A percentile compares a stretch with the other conserved stretches of the same genome.
phyloP scores from a whole-genome alignment of 2,888 invertebrate species.

The Leptinotarsa tumamoca region DNA sequence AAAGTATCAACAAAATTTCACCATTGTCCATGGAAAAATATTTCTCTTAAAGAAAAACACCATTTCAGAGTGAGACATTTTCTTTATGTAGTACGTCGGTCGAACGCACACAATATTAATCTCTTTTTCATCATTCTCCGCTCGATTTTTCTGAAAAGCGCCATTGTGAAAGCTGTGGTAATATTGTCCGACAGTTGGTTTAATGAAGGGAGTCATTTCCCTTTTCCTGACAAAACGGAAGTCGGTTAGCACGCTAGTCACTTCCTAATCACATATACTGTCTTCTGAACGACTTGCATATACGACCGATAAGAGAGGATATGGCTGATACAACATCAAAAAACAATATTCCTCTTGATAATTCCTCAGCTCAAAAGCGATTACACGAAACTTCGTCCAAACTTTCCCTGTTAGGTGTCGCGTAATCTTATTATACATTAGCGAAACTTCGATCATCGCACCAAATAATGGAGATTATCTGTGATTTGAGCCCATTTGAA shows the following conservation, averaged over 20 bases:
- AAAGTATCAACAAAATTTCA: too few species aligned
- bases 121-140: constrained; percentile 12
- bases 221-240: constrained; percentile 53
- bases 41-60: too few species aligned
- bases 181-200: constrained; percentile 37
- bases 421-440: constrained; percentile 35
- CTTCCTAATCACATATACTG: constrained; percentile 55
- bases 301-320: constrained; percentile 47
- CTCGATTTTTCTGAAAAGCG: neutral
- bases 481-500: constrained; percentile 32
- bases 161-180: constrained; percentile 27
- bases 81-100: too few species aligned
- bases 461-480: constrained; percentile 35
- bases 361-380: constrained; percentile 24
- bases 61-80: too few species aligned
- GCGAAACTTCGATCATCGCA: constrained; percentile 30
- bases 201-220: constrained; percentile 54
- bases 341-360: constrained; percentile 46
- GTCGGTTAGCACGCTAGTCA: constrained; percentile 53
- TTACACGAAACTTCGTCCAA: constrained; percentile 24
- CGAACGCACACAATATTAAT: neutral
- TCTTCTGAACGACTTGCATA: constrained; percentile 38
- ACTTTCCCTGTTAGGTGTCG: constrained; percentile 8
- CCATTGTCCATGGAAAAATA: too few species aligned
- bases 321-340: constrained; percentile 49